A percentile compares a stretch with the other conserved stretches of the same genome.
Conservation (phyloP, 1,140 invertebrate species). For the Saccostrea glomerata region DNA sequence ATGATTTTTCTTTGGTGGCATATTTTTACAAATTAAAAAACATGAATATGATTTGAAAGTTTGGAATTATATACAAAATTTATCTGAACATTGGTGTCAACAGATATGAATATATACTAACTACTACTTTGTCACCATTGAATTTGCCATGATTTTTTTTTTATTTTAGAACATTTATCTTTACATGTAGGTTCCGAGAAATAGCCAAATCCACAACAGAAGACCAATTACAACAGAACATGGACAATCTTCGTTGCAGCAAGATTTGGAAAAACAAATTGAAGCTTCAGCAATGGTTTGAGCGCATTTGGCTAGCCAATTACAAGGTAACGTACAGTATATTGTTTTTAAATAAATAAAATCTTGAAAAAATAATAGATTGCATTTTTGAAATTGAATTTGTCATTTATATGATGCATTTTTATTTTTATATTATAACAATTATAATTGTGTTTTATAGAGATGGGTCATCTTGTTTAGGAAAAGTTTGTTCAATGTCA, state of each 20-base stretch:
- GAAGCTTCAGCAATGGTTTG: conserved; percentile 20
- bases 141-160: background rate
- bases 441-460: background rate
- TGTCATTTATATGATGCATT: background rate
- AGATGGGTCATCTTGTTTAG: conserved; percentile 37
- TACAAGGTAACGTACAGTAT: background rate
- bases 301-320: conserved; percentile 39
- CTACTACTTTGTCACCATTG: background rate
- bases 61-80: background rate
- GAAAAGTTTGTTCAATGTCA: conserved; percentile 36
- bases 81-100: conserved; percentile 2
- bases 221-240: background rate
- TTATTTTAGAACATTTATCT: background rate
- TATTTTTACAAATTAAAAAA: background rate
- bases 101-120: conserved; percentile 2
- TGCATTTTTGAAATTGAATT: background rate
- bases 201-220: conserved; percentile 41
- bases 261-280: conserved; percentile 37
- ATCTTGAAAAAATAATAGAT: conserved; percentile 16
- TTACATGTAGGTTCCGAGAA: conserved; percentile 37
- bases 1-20: background rate
- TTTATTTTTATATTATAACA: background rate
- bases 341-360: conserved; percentile 7
- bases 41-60: background rate
- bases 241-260: conserved; percentile 1